Evolutionary conservation across 2,888 invertebrate species (phyloP), one percentile per base, ranked within the genome.

Genomic region (Nysson spinosus): DNA sequence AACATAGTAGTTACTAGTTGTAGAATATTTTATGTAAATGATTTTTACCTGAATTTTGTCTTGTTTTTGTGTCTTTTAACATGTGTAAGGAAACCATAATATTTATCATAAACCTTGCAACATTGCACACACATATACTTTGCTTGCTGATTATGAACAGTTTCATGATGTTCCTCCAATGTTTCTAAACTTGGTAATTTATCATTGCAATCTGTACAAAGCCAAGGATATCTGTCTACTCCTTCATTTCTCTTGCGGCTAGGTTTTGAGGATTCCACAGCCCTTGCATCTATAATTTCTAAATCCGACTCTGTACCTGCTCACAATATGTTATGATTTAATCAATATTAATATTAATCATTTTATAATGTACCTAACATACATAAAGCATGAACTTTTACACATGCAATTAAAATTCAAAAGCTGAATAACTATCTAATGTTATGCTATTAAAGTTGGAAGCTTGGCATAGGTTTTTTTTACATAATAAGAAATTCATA

Each of bases 101-200:
- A 92, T 77, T 91, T 91, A 35, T 90, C 89, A 69, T 90, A 90
- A 9, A 91, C 89, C 72, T 90, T 91, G 37, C 91, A 91, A 80
- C 93, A 93, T 76, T 93, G 91, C 14, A 91, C 89, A 80, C 93
- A 93, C 77, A 90, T 89, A 75, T 91, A 93, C 4, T 91, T 90
- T 0, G 90, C 88, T 64, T 90, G 89, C 74, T 91, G 91, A 37
- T 90, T 90, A 74, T 93, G 93, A 0, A 90, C 89, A 4, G 88
- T 86, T 65, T 90, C 89, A 40, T 90, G 90, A 79, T 93, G 93
- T 1, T 90, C 89, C 51, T 92, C 86, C 26, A 93, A 84, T 62
- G 89, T 88, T 28, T 88, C 87, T 60, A 88, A 85, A 54, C 85
- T 85, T 42, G 89, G 86, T 37, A 88, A 78, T 79, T 88, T 87